Percentiles rank a stretch among this genome's conserved stretches.
Evolutionary conservation across 2,888 invertebrate species (phyloP).

Genomic region (Hesperia comma): DNA sequence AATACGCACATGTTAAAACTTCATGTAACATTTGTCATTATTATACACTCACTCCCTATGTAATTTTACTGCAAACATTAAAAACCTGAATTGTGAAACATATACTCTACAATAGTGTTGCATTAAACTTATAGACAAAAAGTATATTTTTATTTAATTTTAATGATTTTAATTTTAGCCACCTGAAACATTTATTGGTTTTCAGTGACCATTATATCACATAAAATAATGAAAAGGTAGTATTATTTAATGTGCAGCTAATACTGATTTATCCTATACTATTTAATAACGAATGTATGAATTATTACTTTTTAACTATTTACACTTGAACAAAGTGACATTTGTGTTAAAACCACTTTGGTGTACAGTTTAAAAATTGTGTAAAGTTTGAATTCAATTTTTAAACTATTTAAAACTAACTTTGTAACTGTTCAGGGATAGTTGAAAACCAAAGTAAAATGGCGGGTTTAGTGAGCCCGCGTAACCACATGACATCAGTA

Average conservation of each 20-base stretch:
- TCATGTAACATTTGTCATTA: too few species aligned
- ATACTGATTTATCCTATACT: neutral
- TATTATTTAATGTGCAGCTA: slow-evolving; percentile 12
- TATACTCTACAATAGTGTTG: too few species aligned
- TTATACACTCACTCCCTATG: neutral
- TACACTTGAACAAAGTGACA: neutral
- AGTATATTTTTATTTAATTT: neutral
- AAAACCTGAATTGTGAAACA: neutral
- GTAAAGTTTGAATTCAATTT: slow-evolving; percentile 3
- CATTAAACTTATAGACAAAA: neutral
- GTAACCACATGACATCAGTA: neutral
- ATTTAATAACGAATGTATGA: slow-evolving; percentile 12
- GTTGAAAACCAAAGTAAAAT: slow-evolving; percentile 7
- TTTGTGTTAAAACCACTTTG: slow-evolving; percentile 1
- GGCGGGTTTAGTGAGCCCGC: neutral
- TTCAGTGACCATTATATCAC: too few species aligned
- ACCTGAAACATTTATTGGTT: too few species aligned
- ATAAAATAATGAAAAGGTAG: neutral
- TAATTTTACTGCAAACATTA: neutral
- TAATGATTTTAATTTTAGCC: neutral
- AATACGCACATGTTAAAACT: slow-evolving; percentile 7
- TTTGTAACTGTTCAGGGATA: neutral
- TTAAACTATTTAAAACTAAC: neutral
- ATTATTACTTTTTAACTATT: slow-evolving; percentile 4
- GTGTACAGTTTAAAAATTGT: neutral